Evolutionary conservation across 1,140 invertebrate genomes (phyloP), one percentile per base, ranked within the genome.

Genomic region (Hypsibius dujardini): DNA sequence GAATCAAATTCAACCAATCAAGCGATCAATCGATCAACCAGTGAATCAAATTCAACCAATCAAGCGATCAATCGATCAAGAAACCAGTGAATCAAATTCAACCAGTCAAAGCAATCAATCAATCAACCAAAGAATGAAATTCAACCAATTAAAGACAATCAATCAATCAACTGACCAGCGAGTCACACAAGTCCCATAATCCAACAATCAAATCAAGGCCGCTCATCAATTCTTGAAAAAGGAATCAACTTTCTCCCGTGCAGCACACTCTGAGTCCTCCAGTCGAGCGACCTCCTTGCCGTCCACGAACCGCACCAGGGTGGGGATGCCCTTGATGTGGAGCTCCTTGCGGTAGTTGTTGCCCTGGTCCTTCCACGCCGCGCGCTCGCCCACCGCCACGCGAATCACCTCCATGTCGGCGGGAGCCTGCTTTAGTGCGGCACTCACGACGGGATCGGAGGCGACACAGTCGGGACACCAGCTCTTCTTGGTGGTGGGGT

Each of bases 391-490:
- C 1, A 73, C 72, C 47, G 47, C 71, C 46, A 47, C 47, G 42
- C 70, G 71, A 69, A 73, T 72, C 59, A 73, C 69, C 47, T 71
- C 70, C 50, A 28, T 12, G 7, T 71, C n/a, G n/a, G 67, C 59
- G 3, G 70, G 28, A 28, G 72, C 67, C 47, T 50, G 46, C 28
- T 71, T 45, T 1, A 73, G 12, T 40, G 50, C 69, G 46, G 72
- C 59, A 47, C 72, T 67, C 3, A 73, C 69, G 15, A 73, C 70
- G 2, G 72, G 72, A 47, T 73, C 72, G 46, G 72, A 70, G 2
- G 69, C 46, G 47, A 72, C 72, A 40, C 72, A 73, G 67, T 73
- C 72, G 2, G 72, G 72, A 46, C 72, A 73, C 72, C 72, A 73
- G 46, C 71, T 72, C 60, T 67, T 46, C 42, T 59, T 70, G 15